Evolutionary conservation across 2,797 vertebrate genomes (phyloP), one percentile per base, ranked within the genome.

Genomic region (Rhincodon typus): DNA sequence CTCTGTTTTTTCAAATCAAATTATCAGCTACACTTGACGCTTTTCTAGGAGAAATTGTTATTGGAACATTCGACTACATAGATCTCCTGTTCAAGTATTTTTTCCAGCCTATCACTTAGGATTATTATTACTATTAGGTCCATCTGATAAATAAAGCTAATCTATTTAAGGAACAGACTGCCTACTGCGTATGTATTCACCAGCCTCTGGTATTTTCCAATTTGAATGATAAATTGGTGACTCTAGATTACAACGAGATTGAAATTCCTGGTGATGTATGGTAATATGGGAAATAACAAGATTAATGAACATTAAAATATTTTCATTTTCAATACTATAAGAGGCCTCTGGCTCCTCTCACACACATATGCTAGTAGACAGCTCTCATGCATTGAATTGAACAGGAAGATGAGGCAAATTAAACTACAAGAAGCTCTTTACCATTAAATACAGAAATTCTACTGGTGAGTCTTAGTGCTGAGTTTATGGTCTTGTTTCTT

Each of bases 291-390:
- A 93, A 93, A 69, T 69, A 69, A 69, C 38, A 23, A 67, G 90
- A 93, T 93, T 93, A 69, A 93, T 69, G n/a, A 66, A 93, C n/a
- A 69, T 93, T 93, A 93, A 69, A 57, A 93, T 69, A 93, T 93
- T 93, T n/a, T 93, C 27, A 17, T 90, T 34, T 90, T 62, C 53
- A 90, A 34, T 62, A 57, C 34, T 2, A 66, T 34, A 57, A 34
- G 87, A 34, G 4, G 53, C 30, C 30, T n/a, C 34, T 13, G 13
- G 90, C 34, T 93, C 42, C 62, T 93, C 66, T 12, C n/a, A 13
- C 23, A 6, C 62, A 21, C 62, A 38, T 69, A 69, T 69, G 38
- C 62, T 42, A 13, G 23, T 42, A 67, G 69, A n/a, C 90, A 69
- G 62, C 42, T 93, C 90, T 93, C 66, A 38, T 93, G 67, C n/a